phyloP scores from a whole-genome alignment of 2,113 vertebrate species.

The Zapornia atra region DNA sequence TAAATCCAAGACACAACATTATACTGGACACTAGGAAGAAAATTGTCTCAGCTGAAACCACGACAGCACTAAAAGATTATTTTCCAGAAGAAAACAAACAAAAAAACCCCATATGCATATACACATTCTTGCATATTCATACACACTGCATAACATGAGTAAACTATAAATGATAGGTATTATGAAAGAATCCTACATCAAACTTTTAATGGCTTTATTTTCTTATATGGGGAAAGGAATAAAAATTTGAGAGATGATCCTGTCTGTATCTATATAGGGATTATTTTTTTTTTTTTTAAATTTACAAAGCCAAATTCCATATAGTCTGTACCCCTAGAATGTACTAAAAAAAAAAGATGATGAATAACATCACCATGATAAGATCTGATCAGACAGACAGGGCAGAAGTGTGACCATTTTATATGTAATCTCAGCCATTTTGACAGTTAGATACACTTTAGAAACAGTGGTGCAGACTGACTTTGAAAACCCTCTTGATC shows the following conservation, averaged over 20 bases:
- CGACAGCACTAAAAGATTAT: background rate
- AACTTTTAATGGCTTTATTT: background rate
- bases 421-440: slow-evolving; percentile 26
- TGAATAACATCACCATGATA: slow-evolving; percentile 12
- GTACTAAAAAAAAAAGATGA: no score
- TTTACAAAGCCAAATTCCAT: background rate
- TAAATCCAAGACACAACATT: no score
- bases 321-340: background rate
- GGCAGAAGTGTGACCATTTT: slow-evolving; percentile 34
- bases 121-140: background rate
- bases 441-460: slow-evolving; percentile 25
- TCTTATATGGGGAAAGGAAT: background rate
- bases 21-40: no score
- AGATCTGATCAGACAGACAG: background rate
- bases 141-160: background rate
- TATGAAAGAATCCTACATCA: background rate
- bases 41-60: no score
- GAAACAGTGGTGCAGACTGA: background rate
- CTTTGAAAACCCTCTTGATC: background rate
- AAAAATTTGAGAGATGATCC: background rate
- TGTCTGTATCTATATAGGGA: background rate
- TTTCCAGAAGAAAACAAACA: background rate
- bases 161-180: background rate
- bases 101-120: background rate
- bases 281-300: background rate